Base-by-base conservation (phyloP, 1,140 invertebrate species). In the Glomeris maerens region DNA sequence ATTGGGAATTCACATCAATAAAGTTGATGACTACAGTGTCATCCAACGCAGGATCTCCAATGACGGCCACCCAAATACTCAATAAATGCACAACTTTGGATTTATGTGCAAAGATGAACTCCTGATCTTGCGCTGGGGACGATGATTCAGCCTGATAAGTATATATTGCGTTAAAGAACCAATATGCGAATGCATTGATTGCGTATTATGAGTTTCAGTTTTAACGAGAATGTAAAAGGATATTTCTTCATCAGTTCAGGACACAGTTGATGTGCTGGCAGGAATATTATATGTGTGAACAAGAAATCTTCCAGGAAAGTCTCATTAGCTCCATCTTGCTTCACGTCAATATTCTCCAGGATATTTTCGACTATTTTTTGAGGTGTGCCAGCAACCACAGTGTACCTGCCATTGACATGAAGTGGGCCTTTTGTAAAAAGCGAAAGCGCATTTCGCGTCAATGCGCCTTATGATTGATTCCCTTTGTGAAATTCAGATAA, bases 281-380 rank as follows among this genome's bases (percentile, higher is more conserved):
- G 83, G 66, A 84, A 90, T 44, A 89, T 80, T 47, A 85, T 80
- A 64, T 90, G 82, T n/a, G 86, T 90, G 14, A 90, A 67, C 38
- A 90, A 70, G 64, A 90, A 88, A 66, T 90, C 85, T 62, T 88
- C 84, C 36, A 88, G 69, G 60, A 86, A 84, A 46, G 77, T 76
- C 68, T 85, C 83, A 4, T 63, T 55, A 38, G 66, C 66, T 3
- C 66, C 60, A 17, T 50, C 52, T 14, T 29, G 27, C 5, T 72
- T 60, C 49, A 73, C 74, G 54, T 81, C 77, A 52, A 87, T 71
- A 21, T 84, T 89, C 64, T 91, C 86, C 47, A 90, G 67, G 20
- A 90, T 70, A 67, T 89, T 82, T 67, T 90, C 85, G 52, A 90
- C 66, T 77, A 89, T 88, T 66, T 90, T 90, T 60, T 83, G 79